Percentiles rank a stretch among this genome's conserved stretches.
phyloP scores from a whole-genome alignment of 2,888 invertebrate species.

The Lampropteryx suffumata region DNA sequence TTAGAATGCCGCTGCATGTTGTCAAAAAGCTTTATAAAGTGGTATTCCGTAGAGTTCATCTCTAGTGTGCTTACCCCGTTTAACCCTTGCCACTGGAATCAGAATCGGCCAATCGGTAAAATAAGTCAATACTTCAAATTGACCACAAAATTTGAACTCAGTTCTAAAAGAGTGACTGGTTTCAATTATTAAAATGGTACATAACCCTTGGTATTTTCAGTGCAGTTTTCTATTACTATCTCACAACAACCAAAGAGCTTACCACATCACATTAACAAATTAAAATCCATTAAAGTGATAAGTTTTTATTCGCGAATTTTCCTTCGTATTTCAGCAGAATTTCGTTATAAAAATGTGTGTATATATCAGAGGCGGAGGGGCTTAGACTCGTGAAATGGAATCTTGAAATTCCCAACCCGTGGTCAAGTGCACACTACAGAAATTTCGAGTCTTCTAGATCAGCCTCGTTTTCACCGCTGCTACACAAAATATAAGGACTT shows the following conservation, averaged over 20 bases:
- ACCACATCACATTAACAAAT: constrained; percentile 37
- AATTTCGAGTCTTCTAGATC: constrained; percentile 45
- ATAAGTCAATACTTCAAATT: neutral
- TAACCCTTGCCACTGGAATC: too few relatives aligned
- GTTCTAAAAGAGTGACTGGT: constrained; percentile 11
- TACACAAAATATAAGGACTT: constrained; percentile 37
- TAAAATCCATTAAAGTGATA: constrained; percentile 38
- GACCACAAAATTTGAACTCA: constrained; percentile 14
- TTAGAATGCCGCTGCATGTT: constrained; percentile 38
- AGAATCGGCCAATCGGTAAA: too few relatives aligned
- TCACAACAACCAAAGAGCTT: constrained; percentile 32
- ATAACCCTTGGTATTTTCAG: constrained; percentile 23
- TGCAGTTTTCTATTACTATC: constrained; percentile 30
- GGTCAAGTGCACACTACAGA: constrained; percentile 39
- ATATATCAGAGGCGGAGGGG: constrained; percentile 35
- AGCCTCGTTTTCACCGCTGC: constrained; percentile 40
- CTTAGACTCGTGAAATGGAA: constrained; percentile 37
- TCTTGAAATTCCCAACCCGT: constrained; percentile 40
- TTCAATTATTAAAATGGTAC: constrained; percentile 12
- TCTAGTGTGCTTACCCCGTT: too few relatives aligned
- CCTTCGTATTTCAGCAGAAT: constrained; percentile 27
- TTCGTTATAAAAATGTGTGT: constrained; percentile 32
- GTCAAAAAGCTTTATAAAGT: constrained; percentile 18
- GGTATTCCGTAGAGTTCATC: constrained; percentile 17
- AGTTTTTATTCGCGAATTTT: constrained; percentile 29